phyloP scores from a whole-genome alignment of 2,113 vertebrate genomes.

The Zosterops lateralis region DNA sequence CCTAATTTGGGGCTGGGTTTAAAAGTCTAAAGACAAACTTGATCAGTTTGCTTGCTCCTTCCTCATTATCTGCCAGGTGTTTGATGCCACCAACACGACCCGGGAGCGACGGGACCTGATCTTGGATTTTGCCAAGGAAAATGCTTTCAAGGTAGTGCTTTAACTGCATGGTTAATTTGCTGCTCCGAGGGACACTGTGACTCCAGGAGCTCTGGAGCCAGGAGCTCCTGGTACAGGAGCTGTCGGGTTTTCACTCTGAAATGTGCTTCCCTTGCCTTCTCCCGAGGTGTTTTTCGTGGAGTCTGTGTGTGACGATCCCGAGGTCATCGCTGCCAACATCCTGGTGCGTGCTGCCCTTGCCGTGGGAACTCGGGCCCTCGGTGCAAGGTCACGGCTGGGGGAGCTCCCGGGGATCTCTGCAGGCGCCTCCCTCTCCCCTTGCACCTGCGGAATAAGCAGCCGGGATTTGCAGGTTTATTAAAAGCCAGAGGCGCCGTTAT shows the following conservation, averaged over 20 bases:
- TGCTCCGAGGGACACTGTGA: fast-evolving
- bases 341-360: slow-evolving; percentile 77
- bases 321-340: slow-evolving; percentile 96
- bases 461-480: neutral
- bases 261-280: neutral
- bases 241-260: fast-evolving
- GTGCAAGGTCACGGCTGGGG: neutral
- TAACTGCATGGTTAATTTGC: neutral
- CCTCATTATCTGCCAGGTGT: slow-evolving; percentile 77
- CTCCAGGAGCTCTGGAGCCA: neutral
- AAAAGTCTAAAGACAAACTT: neutral
- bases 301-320: slow-evolving; percentile 94
- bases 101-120: slow-evolving; percentile 93
- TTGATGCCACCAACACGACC: slow-evolving; percentile 98
- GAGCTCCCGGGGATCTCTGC: neutral
- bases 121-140: slow-evolving; percentile 85
- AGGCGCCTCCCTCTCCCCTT: neutral
- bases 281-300: slow-evolving; percentile 95
- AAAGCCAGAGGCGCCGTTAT: neutral
- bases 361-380: neutral
- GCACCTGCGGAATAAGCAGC: neutral
- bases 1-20: neutral
- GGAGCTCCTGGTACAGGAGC: neutral
- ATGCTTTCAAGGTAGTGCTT: slow-evolving; percentile 86
- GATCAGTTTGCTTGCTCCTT: neutral